Conservation (phyloP, 2,113 vertebrate species). For the Micronycteris hirsuta region DNA sequence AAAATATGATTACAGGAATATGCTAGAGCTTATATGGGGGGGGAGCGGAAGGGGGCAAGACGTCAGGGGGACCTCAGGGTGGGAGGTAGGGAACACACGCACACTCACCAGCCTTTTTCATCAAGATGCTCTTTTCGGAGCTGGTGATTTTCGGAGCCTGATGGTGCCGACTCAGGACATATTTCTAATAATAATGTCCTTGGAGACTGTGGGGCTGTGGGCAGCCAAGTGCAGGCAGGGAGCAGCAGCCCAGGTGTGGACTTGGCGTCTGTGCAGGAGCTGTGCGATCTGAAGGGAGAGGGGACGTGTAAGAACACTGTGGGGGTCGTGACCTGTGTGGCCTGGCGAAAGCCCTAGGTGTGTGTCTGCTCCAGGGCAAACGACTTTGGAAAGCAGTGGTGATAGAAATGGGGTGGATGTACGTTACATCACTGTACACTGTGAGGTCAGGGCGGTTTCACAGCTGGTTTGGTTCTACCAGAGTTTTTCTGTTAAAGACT, state of each 20-base stretch:
- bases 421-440: fast-evolving
- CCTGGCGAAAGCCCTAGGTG: neutral
- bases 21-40: neutral
- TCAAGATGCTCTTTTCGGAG: neutral
- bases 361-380: neutral
- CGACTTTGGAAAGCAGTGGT: neutral
- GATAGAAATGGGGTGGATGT: neutral
- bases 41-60: neutral
- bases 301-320: neutral
- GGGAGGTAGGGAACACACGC: neutral
- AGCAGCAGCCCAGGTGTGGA: neutral
- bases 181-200: slow-evolving; percentile 2
- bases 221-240: neutral
- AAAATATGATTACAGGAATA: neutral
- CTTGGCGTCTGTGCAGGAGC: neutral
- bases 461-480: neutral
- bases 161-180: neutral
- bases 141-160: neutral
- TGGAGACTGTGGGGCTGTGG: neutral
- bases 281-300: neutral
- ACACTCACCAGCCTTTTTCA: neutral
- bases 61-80: neutral
- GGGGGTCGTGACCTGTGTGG: neutral
- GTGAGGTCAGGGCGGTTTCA: neutral
- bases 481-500: neutral